A percentile compares a stretch with the other conserved stretches of the same genome.
Conservation (phyloP, 2,113 vertebrate genomes). For the Oriolus oriolus region DNA sequence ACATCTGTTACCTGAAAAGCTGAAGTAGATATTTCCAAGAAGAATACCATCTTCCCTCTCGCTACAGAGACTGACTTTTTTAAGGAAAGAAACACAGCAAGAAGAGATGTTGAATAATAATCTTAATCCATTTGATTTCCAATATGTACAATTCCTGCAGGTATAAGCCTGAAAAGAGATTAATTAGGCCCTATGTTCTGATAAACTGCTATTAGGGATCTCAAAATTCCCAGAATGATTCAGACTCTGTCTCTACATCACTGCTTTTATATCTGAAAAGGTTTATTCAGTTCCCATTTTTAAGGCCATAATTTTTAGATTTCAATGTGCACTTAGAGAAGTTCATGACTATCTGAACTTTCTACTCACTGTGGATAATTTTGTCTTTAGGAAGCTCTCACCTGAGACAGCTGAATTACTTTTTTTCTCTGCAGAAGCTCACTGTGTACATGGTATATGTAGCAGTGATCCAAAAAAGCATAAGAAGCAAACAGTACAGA, state of each 20-base stretch:
- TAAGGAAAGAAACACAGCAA: neutral
- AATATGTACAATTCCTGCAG: neutral
- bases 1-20: neutral
- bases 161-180: slow-evolving; percentile 13
- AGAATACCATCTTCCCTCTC: neutral
- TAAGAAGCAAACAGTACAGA: neutral
- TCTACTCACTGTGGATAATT: neutral
- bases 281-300: neutral
- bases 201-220: neutral
- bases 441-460: neutral
- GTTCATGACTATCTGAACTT: neutral
- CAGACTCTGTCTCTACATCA: neutral
- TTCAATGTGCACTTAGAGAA: neutral
- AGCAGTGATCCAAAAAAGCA: neutral
- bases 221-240: neutral
- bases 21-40: neutral
- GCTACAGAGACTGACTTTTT: neutral
- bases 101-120: neutral
- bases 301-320: neutral
- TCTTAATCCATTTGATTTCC: slow-evolving; percentile 18
- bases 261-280: neutral
- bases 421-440: neutral
- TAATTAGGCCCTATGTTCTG: neutral
- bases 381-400: neutral
- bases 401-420: neutral